These are phyloP conservation scores for Megalurothrips usitatus DNA, from an alignment of 2,888 invertebrate species.

Conservation along the genomic window DNA sequence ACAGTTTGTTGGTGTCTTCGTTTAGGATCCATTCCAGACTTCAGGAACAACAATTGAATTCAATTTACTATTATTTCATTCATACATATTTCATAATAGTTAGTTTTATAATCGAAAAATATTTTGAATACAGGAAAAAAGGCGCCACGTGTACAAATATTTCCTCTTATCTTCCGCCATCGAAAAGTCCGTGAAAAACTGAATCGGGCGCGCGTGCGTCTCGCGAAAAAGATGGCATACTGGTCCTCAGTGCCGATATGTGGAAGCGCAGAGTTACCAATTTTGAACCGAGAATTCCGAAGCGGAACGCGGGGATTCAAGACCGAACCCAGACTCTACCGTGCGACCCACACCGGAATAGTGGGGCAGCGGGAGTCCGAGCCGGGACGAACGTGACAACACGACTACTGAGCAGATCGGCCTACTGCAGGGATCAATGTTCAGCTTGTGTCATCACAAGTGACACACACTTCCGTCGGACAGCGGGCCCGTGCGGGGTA, in stretches of 20 bases:
- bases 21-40: no score
- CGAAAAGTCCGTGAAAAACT: not conserved
- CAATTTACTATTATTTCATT: no score
- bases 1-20: no score
- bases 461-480: not conserved
- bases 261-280: conserved; percentile 17
- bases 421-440: conserved; percentile 24
- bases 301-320: conserved; percentile 25
- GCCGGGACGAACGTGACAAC: conserved; percentile 19
- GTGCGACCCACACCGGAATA: not conserved
- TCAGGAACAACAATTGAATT: no score
- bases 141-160: no score
- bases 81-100: no score
- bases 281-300: conserved; percentile 21
- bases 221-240: conserved; percentile 7
- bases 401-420: conserved; percentile 22
- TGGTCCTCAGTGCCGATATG: conserved; percentile 14
- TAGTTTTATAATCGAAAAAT: no score
- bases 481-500: not conserved
- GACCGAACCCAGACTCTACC: not conserved
- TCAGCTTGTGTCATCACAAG: conserved; percentile 22
- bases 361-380: conserved; percentile 4
- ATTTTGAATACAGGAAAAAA: no score
- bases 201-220: not conserved
- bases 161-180: not conserved